Evolutionary conservation across 2,888 invertebrate genomes (phyloP).

Genomic region (Thymelicus lineola): DNA sequence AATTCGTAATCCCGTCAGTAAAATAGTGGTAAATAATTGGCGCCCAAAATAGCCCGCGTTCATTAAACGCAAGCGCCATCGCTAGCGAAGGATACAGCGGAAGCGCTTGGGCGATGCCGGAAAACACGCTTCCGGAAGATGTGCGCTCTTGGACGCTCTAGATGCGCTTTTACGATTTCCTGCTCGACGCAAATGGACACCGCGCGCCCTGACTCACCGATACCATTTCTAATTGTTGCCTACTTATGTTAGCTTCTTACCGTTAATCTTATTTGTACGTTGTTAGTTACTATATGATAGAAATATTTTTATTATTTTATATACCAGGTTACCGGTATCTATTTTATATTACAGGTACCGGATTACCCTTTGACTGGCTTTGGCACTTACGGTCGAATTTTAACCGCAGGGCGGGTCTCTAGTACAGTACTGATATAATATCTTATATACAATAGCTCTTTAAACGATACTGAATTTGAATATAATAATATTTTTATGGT

Average conservation of each 20-base stretch:
- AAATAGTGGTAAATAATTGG: slow-evolving; percentile 51
- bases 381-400: too few relatives aligned
- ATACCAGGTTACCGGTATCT: too few relatives aligned
- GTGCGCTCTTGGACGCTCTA: slow-evolving; percentile 66
- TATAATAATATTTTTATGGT: too few relatives aligned
- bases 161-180: slow-evolving; percentile 83
- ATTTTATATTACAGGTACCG: too few relatives aligned
- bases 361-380: too few relatives aligned
- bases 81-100: slow-evolving; percentile 67
- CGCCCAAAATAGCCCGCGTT: slow-evolving; percentile 63
- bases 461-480: too few relatives aligned
- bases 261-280: background rate
- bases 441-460: too few relatives aligned
- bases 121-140: slow-evolving; percentile 77
- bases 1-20: too few relatives aligned
- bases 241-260: background rate
- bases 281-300: too few relatives aligned
- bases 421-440: too few relatives aligned
- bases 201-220: slow-evolving; percentile 39
- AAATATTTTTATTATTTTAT: too few relatives aligned
- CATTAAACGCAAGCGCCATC: slow-evolving; percentile 58
- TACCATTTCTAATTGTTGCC: background rate
- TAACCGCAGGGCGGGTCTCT: too few relatives aligned
- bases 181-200: slow-evolving; percentile 56
- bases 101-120: slow-evolving; percentile 65